These are phyloP conservation scores for Pteruthius melanotis DNA, from an alignment of 2,113 vertebrate genomes.

Conservation along the genomic window DNA sequence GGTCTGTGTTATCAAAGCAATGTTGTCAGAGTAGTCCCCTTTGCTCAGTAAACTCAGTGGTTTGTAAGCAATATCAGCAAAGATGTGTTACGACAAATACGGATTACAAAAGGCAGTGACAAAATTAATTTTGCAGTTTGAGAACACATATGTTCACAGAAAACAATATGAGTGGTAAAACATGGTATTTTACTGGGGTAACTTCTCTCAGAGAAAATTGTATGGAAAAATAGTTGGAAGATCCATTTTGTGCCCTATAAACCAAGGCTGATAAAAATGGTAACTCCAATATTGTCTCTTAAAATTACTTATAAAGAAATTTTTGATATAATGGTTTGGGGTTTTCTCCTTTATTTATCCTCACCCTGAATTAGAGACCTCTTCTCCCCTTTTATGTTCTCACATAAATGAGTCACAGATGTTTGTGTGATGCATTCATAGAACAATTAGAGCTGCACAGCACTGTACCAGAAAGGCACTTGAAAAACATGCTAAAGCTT, in stretches of 20 bases:
- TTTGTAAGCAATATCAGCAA: conserved; percentile 8
- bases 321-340: not conserved
- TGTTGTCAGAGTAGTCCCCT: not conserved
- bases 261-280: not conserved
- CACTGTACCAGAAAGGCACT: not conserved
- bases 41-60: not conserved
- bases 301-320: not conserved
- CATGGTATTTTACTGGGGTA: not conserved
- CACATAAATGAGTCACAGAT: not conserved
- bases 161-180: not conserved
- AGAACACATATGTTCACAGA: not conserved
- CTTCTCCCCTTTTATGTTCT: not conserved
- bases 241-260: not conserved
- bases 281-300: not conserved
- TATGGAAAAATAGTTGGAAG: not conserved
- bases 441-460: not conserved
- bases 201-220: not conserved
- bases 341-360: not conserved
- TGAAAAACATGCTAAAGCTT: not conserved
- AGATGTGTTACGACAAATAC: conserved; percentile 10
- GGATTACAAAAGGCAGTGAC: not conserved
- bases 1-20: not conserved
- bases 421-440: not conserved
- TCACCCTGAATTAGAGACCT: not conserved
- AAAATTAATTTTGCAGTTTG: conserved; percentile 1